These are phyloP conservation scores for Typhlichthys eigenmanni DNA, from an alignment of 2,797 vertebrate genomes.

Conservation along the genomic window DNA sequence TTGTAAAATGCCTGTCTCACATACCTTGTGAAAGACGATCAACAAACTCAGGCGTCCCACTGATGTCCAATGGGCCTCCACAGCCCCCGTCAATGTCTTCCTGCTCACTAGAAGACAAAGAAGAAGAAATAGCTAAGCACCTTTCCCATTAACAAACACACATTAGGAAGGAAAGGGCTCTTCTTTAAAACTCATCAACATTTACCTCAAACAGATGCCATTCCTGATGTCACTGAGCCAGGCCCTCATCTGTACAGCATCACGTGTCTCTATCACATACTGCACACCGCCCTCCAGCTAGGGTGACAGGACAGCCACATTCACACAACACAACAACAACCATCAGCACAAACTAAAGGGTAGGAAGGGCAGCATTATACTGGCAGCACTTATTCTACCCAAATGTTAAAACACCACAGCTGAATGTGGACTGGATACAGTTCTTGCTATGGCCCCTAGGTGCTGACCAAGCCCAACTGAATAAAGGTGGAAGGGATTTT, in stretches of 20 bases:
- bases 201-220: constrained; percentile 85
- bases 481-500: no score
- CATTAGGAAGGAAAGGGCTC: neutral
- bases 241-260: constrained; percentile 88
- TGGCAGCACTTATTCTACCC: neutral
- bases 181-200: neutral
- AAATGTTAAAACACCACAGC: no score
- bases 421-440: no score
- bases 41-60: constrained; percentile 82
- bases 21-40: constrained; percentile 89
- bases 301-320: neutral
- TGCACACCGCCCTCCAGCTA: constrained; percentile 85
- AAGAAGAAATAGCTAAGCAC: neutral
- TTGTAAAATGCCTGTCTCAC: constrained; percentile 10
- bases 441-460: no score
- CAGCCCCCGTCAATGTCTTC: constrained; percentile 79
- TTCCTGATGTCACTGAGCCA: constrained; percentile 92
- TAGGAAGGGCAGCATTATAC: neutral
- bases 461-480: no score
- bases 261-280: constrained; percentile 88
- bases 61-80: constrained; percentile 80
- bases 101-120: constrained; percentile 71
- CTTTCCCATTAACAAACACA: no score
- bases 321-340: neutral
- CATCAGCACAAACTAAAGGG: neutral